These are phyloP conservation scores for Antheraea yamamai DNA, from an alignment of 2,888 invertebrate genomes.

Conservation along the genomic window DNA sequence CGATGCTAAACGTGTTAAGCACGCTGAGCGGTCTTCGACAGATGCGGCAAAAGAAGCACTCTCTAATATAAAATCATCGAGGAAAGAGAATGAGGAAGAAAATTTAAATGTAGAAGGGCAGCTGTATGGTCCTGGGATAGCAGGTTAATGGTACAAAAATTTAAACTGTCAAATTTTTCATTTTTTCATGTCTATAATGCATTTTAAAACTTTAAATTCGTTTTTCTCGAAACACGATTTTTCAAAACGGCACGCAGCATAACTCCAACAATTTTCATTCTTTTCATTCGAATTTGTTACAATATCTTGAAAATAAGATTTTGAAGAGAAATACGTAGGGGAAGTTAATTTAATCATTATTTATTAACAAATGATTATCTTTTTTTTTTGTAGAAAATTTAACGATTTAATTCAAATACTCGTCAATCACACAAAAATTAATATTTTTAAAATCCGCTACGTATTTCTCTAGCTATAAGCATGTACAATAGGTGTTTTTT, in stretches of 20 bases:
- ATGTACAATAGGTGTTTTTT: slow-evolving; percentile 10
- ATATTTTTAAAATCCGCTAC: slow-evolving; percentile 22
- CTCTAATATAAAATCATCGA: too few species aligned
- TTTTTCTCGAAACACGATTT: too few species aligned
- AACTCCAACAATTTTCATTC: slow-evolving; percentile 14
- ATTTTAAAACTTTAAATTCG: too few species aligned
- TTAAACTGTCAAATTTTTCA: too few species aligned
- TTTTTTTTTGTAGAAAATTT: slow-evolving; percentile 17
- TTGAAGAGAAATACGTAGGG: slow-evolving; percentile 3
- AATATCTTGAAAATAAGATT: slow-evolving; percentile 2
- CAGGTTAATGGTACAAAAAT: too few species aligned
- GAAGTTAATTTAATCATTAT: slow-evolving; percentile 1
- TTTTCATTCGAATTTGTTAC: slow-evolving; percentile 13
- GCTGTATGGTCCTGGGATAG: too few species aligned
- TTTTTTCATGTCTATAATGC: too few species aligned
- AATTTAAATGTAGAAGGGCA: too few species aligned
- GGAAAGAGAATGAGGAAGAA: too few species aligned
- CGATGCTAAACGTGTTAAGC: too few species aligned
- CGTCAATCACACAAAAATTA: slow-evolving; percentile 22
- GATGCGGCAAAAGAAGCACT: too few species aligned
- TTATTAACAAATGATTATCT: slow-evolving; percentile 10
- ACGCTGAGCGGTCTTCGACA: too few species aligned
- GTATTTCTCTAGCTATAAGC: slow-evolving; percentile 21
- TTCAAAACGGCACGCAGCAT: slow-evolving; percentile 18
- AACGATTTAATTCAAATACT: slow-evolving; percentile 22